Evolutionary conservation across 1,140 invertebrate genomes (phyloP), one percentile per base, ranked within the genome.

Genomic region (Prorops nasuta): DNA sequence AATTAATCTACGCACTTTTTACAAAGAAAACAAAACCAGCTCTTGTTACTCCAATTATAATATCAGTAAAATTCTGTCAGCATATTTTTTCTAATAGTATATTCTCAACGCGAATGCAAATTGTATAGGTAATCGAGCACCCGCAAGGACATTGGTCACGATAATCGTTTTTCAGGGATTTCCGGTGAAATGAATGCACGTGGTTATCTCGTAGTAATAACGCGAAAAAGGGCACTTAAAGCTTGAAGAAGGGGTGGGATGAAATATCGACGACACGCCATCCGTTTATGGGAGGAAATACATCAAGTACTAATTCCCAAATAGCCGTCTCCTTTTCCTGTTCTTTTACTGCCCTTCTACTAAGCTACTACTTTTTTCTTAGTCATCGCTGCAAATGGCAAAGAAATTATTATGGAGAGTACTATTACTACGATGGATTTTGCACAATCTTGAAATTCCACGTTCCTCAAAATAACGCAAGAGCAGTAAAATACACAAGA

Each of bases 221-320:
- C 57, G 56, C 57, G 56, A 58, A 59, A 59, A 59, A 59, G 57
- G 51, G 55, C 51, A 58, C 57, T 59, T 59, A 59, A 54, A 43
- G 56, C 41, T 43, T 32, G 32, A 20, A 49, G 1, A 4, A 28
- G 35, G 40, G 18, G 24, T 12, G 56, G 58, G 44, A 60, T 60
- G 58, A 60, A 60, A 60, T 60, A 60, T 59, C 56, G 46, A 45
- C 49, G 57, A 52, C 36, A 48, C 45, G 43, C 39, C 49, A 44
- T 16, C 52, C 57, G 52, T 42, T 60, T 60, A 60, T 60, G 58
- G 57, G 57, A 41, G 37, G 49, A 57, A 60, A 60, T 60, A 60
- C 57, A 60, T 60, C 58, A 60, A 56, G 49, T 60, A 60, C 58
- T 60, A 60, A 60, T 60, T 60, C 58, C 58, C 57, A 60, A 60